Evolutionary conservation across 2,888 invertebrate genomes (phyloP).

Genomic region (Chrysodeixis includens): DNA sequence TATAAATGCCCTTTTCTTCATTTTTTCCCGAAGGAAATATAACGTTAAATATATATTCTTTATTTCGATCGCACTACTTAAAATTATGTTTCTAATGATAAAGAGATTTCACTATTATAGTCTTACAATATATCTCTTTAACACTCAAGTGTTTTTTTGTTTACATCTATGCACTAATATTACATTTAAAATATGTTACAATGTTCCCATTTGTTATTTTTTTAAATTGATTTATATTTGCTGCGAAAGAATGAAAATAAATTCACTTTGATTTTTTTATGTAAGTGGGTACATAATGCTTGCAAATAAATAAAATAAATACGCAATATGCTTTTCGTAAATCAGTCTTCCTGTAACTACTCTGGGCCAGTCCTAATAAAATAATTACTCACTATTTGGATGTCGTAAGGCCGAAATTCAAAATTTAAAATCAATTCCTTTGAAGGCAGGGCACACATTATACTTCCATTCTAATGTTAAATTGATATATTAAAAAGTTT

Average conservation of each 20-base stretch:
- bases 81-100: conserved; percentile 83
- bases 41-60: conserved; percentile 81
- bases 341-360: conserved; percentile 73
- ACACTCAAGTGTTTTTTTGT: conserved; percentile 73
- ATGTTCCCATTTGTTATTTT: conserved; percentile 89
- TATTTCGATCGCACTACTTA: conserved; percentile 80
- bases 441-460: conserved; percentile 61
- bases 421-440: conserved; percentile 71
- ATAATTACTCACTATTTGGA: conserved; percentile 50
- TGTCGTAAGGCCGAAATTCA: conserved; percentile 67
- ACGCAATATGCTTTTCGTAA: conserved; percentile 56
- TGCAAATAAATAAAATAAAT: conserved; percentile 50
- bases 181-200: conserved; percentile 89
- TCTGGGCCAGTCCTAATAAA: conserved; percentile 55
- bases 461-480: conserved; percentile 51
- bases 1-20: conserved; percentile 83
- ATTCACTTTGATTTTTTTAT: conserved; percentile 39
- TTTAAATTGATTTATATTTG: conserved; percentile 69
- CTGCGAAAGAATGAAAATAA: conserved; percentile 59
- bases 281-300: conserved; percentile 39
- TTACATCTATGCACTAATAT: conserved; percentile 87
- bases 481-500: conserved; percentile 49
- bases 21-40: conserved; percentile 75
- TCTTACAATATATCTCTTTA: conserved; percentile 85
- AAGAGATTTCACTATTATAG: conserved; percentile 81